Percentiles rank a stretch among this genome's conserved stretches.
Conservation (phyloP, 2,113 vertebrate species). For the Dendrocopos noguchii region DNA sequence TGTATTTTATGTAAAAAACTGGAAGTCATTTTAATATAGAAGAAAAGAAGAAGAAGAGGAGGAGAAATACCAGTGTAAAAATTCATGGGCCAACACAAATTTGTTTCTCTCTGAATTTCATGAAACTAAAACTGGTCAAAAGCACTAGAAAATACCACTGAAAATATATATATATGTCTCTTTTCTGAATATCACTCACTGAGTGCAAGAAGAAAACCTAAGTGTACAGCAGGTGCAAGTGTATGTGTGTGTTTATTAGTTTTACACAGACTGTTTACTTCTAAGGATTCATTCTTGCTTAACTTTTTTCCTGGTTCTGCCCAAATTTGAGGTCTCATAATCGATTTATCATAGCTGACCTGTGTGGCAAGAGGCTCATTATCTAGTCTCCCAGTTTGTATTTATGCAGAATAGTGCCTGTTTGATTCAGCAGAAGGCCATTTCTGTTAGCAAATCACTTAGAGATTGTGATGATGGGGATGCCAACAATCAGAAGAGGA, state of each 20-base stretch:
- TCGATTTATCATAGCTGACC: background rate
- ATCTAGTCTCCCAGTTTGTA: background rate
- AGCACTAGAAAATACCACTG: background rate
- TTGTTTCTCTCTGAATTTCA: background rate
- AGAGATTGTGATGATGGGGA: background rate
- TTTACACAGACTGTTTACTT: background rate
- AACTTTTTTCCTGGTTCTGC: background rate
- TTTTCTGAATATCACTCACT: background rate
- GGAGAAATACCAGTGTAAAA: background rate
- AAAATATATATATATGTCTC: background rate
- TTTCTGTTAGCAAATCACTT: background rate
- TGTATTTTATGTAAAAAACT: background rate
- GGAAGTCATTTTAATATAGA: background rate
- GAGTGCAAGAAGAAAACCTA: background rate
- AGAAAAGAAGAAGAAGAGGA: background rate
- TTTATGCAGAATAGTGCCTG: background rate
- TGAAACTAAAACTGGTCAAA: background rate
- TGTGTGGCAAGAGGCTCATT: background rate
- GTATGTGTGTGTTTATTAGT: background rate
- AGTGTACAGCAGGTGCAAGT: background rate
- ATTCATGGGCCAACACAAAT: background rate
- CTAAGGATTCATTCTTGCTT: background rate
- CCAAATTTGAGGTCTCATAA: background rate
- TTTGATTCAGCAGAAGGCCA: background rate
- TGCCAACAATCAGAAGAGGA: background rate